Evolutionary conservation across 2,797 vertebrate species (phyloP).

Genomic region (Sylvia borin): DNA sequence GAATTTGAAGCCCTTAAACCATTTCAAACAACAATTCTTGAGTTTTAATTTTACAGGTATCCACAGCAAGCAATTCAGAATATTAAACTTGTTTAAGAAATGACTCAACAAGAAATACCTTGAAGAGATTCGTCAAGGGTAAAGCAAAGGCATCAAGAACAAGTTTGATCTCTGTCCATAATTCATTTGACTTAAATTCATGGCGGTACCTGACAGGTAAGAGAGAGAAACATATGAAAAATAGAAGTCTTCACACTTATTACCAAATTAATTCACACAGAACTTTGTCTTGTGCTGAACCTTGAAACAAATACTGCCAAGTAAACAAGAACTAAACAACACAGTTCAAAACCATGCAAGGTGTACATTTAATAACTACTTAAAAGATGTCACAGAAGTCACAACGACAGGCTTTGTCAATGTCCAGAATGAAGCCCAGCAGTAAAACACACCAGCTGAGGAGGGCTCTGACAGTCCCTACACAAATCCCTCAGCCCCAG

Average conservation of each 20-base stretch:
- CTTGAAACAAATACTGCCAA: background rate
- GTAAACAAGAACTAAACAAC: background rate
- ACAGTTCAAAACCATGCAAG: background rate
- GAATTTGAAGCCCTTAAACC: background rate
- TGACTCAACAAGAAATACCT: constrained; percentile 78
- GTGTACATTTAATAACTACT: background rate
- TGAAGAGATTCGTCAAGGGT: constrained; percentile 95
- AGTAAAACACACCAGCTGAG: no score
- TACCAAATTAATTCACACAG: background rate
- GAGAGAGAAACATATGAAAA: background rate
- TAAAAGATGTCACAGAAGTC: background rate
- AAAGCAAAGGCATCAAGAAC: constrained; percentile 95
- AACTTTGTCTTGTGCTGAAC: background rate
- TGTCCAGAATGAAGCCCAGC: background rate
- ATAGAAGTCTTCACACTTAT: background rate
- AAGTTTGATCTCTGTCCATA: constrained; percentile 98
- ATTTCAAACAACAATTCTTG: background rate
- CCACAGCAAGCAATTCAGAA: background rate
- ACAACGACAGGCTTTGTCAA: background rate
- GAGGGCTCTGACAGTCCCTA: no score
- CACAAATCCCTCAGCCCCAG: no score
- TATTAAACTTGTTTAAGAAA: background rate
- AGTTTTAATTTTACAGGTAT: background rate
- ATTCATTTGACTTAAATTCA: constrained; percentile 98
- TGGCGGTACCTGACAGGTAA: constrained; percentile 89